Percentiles rank a stretch among this genome's conserved stretches.
phyloP scores from a whole-genome alignment of 1,140 invertebrate species.

The Nebria ingens region DNA sequence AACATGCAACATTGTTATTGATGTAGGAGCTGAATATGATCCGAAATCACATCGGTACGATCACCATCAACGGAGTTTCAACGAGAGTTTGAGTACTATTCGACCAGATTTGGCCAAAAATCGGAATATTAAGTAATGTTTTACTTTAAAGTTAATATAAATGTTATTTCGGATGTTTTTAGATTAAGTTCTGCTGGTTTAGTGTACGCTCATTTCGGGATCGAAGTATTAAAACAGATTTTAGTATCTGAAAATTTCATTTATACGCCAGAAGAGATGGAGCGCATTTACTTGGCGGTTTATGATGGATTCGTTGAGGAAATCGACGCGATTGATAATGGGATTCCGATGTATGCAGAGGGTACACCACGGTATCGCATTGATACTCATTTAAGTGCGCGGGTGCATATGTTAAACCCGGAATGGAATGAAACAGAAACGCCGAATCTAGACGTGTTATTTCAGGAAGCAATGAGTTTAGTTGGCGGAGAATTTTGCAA shows the following conservation, averaged over 20 bases:
- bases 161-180: slow-evolving; percentile 25
- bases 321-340: slow-evolving; percentile 96
- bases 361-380: slow-evolving; percentile 74
- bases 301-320: slow-evolving; percentile 89
- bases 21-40: slow-evolving; percentile 89
- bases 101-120: slow-evolving; percentile 36
- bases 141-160: slow-evolving; percentile 10
- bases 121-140: slow-evolving; percentile 27
- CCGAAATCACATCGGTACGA: slow-evolving; percentile 71
- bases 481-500: slow-evolving; percentile 75
- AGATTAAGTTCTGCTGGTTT: slow-evolving; percentile 94
- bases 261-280: slow-evolving; percentile 39
- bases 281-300: slow-evolving; percentile 65
- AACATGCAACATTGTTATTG: slow-evolving; percentile 88
- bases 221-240: slow-evolving; percentile 57
- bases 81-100: slow-evolving; percentile 45
- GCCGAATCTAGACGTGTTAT: slow-evolving; percentile 45
- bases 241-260: slow-evolving; percentile 33
- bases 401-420: slow-evolving; percentile 74
- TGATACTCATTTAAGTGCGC: slow-evolving; percentile 60
- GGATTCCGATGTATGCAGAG: slow-evolving; percentile 62
- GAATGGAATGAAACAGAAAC: slow-evolving; percentile 66
- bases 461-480: slow-evolving; percentile 66
- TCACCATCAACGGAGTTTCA: slow-evolving; percentile 82
- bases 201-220: slow-evolving; percentile 85